These are phyloP conservation scores for Clupea harengus DNA, from an alignment of 2,113 vertebrate genomes.

Conservation along the genomic window DNA sequence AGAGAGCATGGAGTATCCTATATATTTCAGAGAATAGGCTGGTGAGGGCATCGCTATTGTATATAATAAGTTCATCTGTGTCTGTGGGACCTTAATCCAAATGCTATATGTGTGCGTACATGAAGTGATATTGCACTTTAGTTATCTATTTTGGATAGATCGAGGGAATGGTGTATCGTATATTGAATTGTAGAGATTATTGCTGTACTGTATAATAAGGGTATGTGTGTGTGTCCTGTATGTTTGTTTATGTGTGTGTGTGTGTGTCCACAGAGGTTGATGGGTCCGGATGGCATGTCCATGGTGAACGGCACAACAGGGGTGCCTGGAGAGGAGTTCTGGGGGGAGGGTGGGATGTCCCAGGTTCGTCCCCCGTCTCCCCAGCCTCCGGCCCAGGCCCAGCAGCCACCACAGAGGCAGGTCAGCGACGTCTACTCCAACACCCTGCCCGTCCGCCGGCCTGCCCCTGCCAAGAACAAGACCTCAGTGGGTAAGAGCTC, in stretches of 20 bases:
- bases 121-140: neutral
- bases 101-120: neutral
- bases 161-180: neutral
- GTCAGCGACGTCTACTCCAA: conserved; percentile 98
- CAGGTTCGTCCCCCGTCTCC: conserved; percentile 86
- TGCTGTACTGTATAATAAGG: neutral
- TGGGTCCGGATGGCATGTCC: conserved; percentile 86
- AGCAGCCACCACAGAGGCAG: conserved; percentile 83
- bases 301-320: conserved; percentile 90
- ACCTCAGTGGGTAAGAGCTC: conserved; percentile 82
- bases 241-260: conserved; percentile 14
- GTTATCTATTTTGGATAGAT: neutral
- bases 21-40: neutral
- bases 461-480: conserved; percentile 89
- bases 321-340: conserved; percentile 83
- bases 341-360: conserved; percentile 81
- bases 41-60: neutral
- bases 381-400: conserved; percentile 70
- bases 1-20: neutral
- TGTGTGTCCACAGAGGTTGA: conserved; percentile 79
- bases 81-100: neutral
- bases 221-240: neutral
- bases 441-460: conserved; percentile 95
- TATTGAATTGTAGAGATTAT: neutral
- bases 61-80: neutral